Base-by-base conservation (phyloP, 2,113 vertebrate genomes). In the Labrus mixtus region DNA sequence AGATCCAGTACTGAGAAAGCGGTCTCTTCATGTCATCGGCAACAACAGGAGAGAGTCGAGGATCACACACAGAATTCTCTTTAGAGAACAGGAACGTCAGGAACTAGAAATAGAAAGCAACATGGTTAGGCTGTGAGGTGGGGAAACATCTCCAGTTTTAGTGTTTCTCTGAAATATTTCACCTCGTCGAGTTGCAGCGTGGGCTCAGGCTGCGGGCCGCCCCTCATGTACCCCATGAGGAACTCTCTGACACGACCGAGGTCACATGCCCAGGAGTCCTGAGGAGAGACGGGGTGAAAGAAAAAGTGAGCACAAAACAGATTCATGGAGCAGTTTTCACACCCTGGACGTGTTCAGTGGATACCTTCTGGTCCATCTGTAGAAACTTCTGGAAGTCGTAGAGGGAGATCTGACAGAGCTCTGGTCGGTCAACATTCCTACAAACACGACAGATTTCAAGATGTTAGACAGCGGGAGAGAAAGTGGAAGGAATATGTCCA, bases 371-470 rank as follows among this genome's bases (percentile, higher is more conserved):
- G 79, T 97, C 96, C 0, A 96, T 94, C 82, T 95, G 95, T 20
- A 97, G 77, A 82, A 97, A 97, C 89, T 94, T 96, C 92, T 96
- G 96, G 88, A 96, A 96, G 91, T 97, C 96, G 0, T 96, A 96
- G 23, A 97, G 90, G 10, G 95, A 95, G 79, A 97, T 92, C 46
- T 96, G 95, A 86, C 96, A 97, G 20, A 96, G 90, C 85, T 96
- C 95, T 0, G 95, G 95, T 45, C 95, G 89, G 48, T 96, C 96
- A 2, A 96, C 95, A 0, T 96, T 97, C 83, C 96, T 97, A 25
- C 50, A 69, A 83, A 74, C n/a, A 57, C 36, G 11, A 43, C 43
- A 45, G 13, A 76, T 56, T 67, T 61, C 23, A 76, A 72, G 36
- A 73, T n/a, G 67, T 76, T 54, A 79, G 22, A 37, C 37, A 16